Evolutionary conservation across 2,888 invertebrate genomes (phyloP).

Genomic region (Microchrysa polita): DNA sequence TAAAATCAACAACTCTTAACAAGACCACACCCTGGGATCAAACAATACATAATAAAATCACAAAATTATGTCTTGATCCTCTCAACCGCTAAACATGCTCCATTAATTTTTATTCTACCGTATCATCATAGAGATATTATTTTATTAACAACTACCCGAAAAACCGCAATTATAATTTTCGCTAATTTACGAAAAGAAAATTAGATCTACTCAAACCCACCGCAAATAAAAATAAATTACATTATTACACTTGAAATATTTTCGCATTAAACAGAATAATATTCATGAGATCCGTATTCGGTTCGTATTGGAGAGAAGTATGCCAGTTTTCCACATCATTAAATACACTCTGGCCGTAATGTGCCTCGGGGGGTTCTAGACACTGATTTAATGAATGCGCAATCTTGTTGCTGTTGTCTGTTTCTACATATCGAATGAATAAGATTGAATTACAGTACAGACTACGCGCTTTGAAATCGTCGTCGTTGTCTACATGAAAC

Average conservation of each 20-base stretch:
- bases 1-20: too few species aligned
- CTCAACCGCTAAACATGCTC: too few species aligned
- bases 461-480: too few species aligned
- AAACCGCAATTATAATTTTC: neutral
- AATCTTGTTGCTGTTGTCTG: neutral
- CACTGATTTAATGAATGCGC: neutral
- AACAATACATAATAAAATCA: too few species aligned
- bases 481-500: too few species aligned
- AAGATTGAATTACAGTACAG: too few species aligned
- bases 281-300: constrained; percentile 42
- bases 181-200: constrained; percentile 3
- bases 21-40: too few species aligned
- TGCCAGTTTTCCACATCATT: constrained; percentile 42
- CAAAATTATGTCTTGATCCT: too few species aligned
- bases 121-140: too few species aligned
- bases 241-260: neutral
- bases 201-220: neutral
- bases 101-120: too few species aligned
- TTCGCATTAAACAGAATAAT: neutral
- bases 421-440: too few species aligned
- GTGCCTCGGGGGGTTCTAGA: constrained; percentile 2
- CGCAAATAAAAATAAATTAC: too few species aligned
- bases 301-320: neutral
- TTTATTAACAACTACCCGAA: neutral
- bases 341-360: constrained; percentile 28